Base-by-base conservation (phyloP, 2,113 vertebrate genomes). In the Caranx melampygus region DNA sequence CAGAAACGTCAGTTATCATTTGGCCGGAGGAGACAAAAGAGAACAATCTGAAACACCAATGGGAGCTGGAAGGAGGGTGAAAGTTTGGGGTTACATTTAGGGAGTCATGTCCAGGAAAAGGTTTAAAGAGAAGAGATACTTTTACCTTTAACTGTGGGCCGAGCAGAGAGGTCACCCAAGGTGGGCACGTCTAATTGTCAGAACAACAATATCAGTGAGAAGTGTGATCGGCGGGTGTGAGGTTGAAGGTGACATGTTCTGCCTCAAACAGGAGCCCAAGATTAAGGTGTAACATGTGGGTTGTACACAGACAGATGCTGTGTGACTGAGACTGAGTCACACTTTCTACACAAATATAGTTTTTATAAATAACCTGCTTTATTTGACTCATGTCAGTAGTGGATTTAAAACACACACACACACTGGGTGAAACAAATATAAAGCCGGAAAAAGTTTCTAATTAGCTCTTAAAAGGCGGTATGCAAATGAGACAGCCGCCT, bases 91-190 rank as follows among this genome's bases (percentile, higher is more conserved):
- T 68, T 61, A 87, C 4, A 16, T 78, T 62, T 33, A 57, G 59
- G 78, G 68, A 66, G 51, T 57, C 54, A 34, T 9, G 20, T 70
- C 51, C 54, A 34, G 60, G 13, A 8, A 69, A 65, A 57, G 18
- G 26, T 26, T 68, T 73, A 14, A 81, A 51, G 31, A 87, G 47
- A 74, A 80, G 44, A 84, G 34, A 74, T 55, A 18, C 34, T 26
- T 81, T 90, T 89, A 89, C 81, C 86, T 89, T 88, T 33, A 89
- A 78, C 65, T 88, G 71, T 58, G 72, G 62, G 44, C 60, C 20
- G 45, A 91, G 88, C 0, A 83, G 89, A 69, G 87, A 86, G 34
- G 74, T 88, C 84, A 89, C 84, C 86, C 80, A 90, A 9, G 72
- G 75, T 64, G 85, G 78, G 75, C 81, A 83, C 2, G 68, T 87